Evolutionary conservation across 2,888 invertebrate genomes (phyloP).

Genomic region (Troides helena): DNA sequence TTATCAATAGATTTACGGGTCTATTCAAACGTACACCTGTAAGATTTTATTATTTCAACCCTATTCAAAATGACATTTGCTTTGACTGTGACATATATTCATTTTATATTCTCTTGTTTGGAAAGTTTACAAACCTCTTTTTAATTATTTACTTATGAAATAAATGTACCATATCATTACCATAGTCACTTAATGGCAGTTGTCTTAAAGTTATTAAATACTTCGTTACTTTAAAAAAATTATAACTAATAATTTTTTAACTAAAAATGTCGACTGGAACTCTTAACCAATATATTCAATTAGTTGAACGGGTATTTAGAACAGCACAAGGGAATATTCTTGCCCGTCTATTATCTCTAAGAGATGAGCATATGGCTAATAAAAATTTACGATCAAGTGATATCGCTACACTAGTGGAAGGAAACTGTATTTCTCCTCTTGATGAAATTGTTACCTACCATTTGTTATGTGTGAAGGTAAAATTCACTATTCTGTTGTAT

Average conservation of each 20-base stretch:
- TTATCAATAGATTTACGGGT: too few relatives aligned
- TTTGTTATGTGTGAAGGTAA: conserved; percentile 84
- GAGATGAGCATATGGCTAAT: conserved; percentile 87
- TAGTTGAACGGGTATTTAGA: conserved; percentile 82
- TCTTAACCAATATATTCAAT: conserved; percentile 67
- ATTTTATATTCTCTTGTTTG: neutral
- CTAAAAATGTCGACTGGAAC: conserved; percentile 49
- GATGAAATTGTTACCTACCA: conserved; percentile 89
- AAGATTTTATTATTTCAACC: neutral
- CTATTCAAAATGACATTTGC: neutral
- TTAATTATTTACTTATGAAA: neutral
- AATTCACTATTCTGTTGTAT: conserved; percentile 2
- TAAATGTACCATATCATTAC: neutral
- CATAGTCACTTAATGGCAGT: neutral
- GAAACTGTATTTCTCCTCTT: conserved; percentile 85
- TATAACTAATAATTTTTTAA: neutral
- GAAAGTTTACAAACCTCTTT: neutral
- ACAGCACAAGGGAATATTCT: conserved; percentile 82
- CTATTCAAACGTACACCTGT: too few relatives aligned
- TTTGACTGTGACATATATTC: neutral
- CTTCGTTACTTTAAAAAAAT: neutral
- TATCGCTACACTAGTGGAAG: conserved; percentile 85
- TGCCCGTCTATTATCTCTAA: conserved; percentile 81
- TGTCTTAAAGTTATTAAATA: neutral
- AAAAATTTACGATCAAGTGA: conserved; percentile 84